Evolutionary conservation across 1,140 invertebrate genomes (phyloP).

Genomic region (Trichoplusia ni): DNA sequence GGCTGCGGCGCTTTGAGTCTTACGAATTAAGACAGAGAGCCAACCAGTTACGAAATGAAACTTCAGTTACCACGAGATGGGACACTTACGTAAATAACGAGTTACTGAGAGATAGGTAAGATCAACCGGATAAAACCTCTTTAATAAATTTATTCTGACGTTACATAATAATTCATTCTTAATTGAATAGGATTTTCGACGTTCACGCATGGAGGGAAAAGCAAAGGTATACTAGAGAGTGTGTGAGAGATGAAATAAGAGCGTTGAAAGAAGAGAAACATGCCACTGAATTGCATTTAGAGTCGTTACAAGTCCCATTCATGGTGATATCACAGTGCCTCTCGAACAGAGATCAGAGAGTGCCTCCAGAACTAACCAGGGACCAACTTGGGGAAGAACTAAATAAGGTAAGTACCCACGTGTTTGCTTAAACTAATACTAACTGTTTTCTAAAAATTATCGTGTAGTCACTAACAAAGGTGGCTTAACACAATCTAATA

Average conservation of each 20-base stretch:
- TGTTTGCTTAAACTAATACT: too few species aligned
- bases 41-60: slow-evolving; percentile 89
- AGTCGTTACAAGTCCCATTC: slow-evolving; percentile 88
- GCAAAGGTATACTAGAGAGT: slow-evolving; percentile 85
- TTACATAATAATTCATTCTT: neutral
- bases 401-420: slow-evolving; percentile 88
- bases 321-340: slow-evolving; percentile 90
- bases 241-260: slow-evolving; percentile 87
- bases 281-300: slow-evolving; percentile 88
- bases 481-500: too few species aligned
- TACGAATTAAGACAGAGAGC: slow-evolving; percentile 87
- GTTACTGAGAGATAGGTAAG: slow-evolving; percentile 86
- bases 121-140: neutral
- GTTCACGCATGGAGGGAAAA: slow-evolving; percentile 88
- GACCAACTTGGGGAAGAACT: slow-evolving; percentile 92
- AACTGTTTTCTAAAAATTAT: too few species aligned
- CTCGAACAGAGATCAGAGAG: slow-evolving; percentile 89
- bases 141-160: neutral
- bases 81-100: slow-evolving; percentile 91
- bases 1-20: slow-evolving; percentile 83
- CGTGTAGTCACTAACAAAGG: too few species aligned
- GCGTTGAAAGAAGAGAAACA: slow-evolving; percentile 88
- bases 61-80: slow-evolving; percentile 90
- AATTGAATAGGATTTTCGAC: slow-evolving; percentile 87
- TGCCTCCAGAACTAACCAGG: slow-evolving; percentile 90